Evolutionary conservation across 2,888 invertebrate genomes (phyloP).

Genomic region (Agrilus cyanescens): DNA sequence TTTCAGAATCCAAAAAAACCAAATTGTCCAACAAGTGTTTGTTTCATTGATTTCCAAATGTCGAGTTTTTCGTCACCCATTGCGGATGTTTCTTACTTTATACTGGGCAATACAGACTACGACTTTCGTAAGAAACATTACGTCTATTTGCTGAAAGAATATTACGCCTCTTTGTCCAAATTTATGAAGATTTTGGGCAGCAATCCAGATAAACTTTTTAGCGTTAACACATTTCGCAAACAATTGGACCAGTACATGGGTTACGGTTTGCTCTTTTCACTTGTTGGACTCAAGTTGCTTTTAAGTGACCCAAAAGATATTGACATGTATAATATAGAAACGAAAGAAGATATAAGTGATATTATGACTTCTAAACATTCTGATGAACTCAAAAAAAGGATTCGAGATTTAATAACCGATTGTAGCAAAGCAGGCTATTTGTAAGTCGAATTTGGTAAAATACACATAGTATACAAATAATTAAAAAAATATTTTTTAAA

Average conservation of each 20-base stretch:
- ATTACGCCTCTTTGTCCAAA: slow-evolving; percentile 17
- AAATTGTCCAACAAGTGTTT: slow-evolving; percentile 10
- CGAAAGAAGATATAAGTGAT: no score
- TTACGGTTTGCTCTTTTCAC: slow-evolving; percentile 11
- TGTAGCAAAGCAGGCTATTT: no score
- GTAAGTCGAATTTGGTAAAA: no score
- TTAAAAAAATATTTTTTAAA: no score
- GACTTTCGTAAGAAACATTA: slow-evolving; percentile 17
- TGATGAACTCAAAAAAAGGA: no score
- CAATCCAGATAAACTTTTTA: slow-evolving; percentile 18
- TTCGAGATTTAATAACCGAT: no score
- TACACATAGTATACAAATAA: no score
- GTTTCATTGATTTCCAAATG: slow-evolving; percentile 15
- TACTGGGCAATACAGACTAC: slow-evolving; percentile 12
- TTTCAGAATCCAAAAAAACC: slow-evolving; percentile 5
- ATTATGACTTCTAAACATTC: no score
- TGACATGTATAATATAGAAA: no score
- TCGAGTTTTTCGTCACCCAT: slow-evolving; percentile 5
- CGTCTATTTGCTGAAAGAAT: slow-evolving; percentile 17
- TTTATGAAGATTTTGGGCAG: slow-evolving; percentile 15
- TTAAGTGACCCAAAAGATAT: no score
- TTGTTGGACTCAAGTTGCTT: no score
- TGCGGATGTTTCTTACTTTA: slow-evolving; percentile 3
- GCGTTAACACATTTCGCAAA: slow-evolving; percentile 15
- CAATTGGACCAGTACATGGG: slow-evolving; percentile 19